Percentiles rank a stretch among this genome's conserved stretches.
phyloP scores from a whole-genome alignment of 2,888 invertebrate genomes.

The Drosophila niveifrons region DNA sequence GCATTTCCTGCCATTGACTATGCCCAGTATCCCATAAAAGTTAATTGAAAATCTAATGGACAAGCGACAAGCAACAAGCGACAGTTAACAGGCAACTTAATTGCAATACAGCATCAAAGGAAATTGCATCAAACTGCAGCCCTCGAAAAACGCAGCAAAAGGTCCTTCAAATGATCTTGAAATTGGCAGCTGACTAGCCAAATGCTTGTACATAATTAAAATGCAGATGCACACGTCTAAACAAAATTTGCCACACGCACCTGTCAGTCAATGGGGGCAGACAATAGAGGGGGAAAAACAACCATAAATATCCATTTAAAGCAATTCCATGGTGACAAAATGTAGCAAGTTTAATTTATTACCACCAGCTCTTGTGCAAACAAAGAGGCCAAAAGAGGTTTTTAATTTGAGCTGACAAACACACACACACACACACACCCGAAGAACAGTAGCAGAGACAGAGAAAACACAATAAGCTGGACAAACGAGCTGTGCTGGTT shows the following conservation, averaged over 20 bases:
- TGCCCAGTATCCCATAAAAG: conserved; percentile 32
- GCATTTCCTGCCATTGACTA: conserved; percentile 7
- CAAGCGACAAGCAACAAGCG: conserved; percentile 14
- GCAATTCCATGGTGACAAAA: conserved; percentile 75
- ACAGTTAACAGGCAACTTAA: conserved; percentile 38
- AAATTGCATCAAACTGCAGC: conserved; percentile 27
- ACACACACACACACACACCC: conserved; percentile 2
- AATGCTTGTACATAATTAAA: conserved; percentile 43
- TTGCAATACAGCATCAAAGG: conserved; percentile 50
- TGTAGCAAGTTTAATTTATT: conserved; percentile 74
- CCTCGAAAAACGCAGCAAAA: not conserved
- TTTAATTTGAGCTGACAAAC: conserved; percentile 63
- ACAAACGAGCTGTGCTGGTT: conserved; percentile 38
- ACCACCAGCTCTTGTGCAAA: conserved; percentile 64
- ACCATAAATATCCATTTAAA: conserved; percentile 76
- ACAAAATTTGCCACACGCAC: conserved; percentile 16
- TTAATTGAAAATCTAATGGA: conserved; percentile 72
- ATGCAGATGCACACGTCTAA: conserved; percentile 32
- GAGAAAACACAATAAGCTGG: conserved; percentile 32
- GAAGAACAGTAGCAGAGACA: not conserved
- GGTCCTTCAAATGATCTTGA: conserved; percentile 14
- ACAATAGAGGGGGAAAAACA: conserved; percentile 5
- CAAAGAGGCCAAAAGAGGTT: conserved; percentile 61
- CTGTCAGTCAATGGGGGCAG: conserved; percentile 1
- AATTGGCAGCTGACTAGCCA: conserved; percentile 20